Percentiles rank a stretch among this genome's conserved stretches.
phyloP scores from a whole-genome alignment of 64 coral and sea anemone species.

The Porites lutea region DNA sequence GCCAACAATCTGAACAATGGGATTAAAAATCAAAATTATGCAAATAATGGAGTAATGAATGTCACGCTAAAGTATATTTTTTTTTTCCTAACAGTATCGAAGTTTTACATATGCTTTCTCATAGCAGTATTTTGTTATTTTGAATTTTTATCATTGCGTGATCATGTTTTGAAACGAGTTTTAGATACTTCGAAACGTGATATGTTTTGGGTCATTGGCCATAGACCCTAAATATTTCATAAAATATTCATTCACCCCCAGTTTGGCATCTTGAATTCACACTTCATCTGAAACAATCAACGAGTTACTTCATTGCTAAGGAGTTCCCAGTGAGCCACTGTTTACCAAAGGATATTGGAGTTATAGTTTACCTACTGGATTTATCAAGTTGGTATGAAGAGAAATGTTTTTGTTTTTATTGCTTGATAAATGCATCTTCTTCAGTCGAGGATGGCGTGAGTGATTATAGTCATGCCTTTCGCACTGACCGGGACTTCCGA shows the following conservation, averaged over 20 bases:
- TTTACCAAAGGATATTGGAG: neutral
- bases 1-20: neutral
- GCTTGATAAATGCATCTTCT: neutral
- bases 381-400: neutral
- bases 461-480: constrained; percentile 10
- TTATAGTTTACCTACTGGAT: neutral
- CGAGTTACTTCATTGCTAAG: neutral
- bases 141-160: neutral
- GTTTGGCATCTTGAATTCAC: neutral
- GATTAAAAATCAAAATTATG: constrained; percentile 5
- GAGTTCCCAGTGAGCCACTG: neutral
- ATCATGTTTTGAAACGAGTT: neutral
- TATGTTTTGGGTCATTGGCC: constrained; percentile 31
- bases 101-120: no score
- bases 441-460: neutral
- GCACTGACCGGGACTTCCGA: neutral
- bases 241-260: constrained; percentile 32
- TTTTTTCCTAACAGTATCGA: no score
- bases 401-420: neutral
- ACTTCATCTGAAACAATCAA: neutral
- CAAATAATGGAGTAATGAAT: neutral
- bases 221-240: constrained; percentile 24
- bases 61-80: neutral
- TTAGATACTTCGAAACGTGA: constrained; percentile 9
- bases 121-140: neutral